Conservation (phyloP, 2,113 vertebrate species). For the Alligator mississippiensis region DNA sequence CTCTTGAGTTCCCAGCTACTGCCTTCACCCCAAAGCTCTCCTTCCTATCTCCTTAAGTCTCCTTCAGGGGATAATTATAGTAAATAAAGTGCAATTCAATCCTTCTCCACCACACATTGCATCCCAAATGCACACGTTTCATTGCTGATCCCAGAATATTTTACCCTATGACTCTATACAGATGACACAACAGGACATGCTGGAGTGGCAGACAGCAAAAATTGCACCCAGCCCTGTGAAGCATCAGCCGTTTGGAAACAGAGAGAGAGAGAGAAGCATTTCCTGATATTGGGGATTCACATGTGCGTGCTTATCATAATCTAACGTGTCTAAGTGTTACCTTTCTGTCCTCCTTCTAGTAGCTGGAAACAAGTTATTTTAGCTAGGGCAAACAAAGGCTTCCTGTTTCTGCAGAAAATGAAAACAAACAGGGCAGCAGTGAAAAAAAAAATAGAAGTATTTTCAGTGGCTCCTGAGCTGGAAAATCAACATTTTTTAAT, state of each 20-base stretch:
- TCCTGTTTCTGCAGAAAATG: neutral
- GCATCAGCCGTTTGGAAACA: conserved; percentile 11
- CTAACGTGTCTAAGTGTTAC: conserved; percentile 63
- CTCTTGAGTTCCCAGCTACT: neutral
- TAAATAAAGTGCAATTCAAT: neutral
- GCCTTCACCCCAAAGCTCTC: neutral
- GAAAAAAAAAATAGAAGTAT: conserved; percentile 40
- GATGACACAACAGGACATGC: conserved; percentile 12
- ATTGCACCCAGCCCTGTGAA: conserved; percentile 23
- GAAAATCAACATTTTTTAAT: conserved; percentile 74
- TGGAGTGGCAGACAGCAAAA: conserved; percentile 43
- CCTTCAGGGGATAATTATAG: neutral
- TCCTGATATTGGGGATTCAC: conserved; percentile 57
- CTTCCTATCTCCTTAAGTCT: neutral
- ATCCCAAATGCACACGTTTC: conserved; percentile 22
- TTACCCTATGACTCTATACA: neutral
- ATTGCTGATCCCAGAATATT: neutral
- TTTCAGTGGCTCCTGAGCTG: conserved; percentile 73
- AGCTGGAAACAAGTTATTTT: conserved; percentile 66
- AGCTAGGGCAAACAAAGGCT: conserved; percentile 54
- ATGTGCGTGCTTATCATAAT: conserved; percentile 47
- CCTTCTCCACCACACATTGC: neutral
- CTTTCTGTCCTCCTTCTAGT: conserved; percentile 23
- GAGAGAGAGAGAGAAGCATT: neutral
- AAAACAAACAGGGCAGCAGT: neutral